Conservation (phyloP, 2,113 vertebrate genomes). For the Oryzias curvinotus region DNA sequence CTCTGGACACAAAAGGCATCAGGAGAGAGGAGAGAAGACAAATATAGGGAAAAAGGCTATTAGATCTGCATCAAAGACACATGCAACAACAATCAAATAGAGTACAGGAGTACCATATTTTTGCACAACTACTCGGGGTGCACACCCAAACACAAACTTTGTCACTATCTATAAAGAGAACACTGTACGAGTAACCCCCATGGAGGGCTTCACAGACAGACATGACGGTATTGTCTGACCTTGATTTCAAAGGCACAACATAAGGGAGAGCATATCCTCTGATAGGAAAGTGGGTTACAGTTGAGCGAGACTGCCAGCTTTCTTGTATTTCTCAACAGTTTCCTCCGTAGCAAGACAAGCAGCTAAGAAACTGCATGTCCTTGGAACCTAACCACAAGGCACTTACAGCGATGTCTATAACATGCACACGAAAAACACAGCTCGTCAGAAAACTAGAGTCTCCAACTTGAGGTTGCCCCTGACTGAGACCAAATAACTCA, state of each 20-base stretch:
- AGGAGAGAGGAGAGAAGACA: constrained; percentile 21
- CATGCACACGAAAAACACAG: constrained; percentile 1
- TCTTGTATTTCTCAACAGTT: constrained; percentile 54
- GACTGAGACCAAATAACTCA: neutral
- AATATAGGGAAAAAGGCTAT: neutral
- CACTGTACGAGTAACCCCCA: constrained; percentile 26
- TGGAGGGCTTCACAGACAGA: constrained; percentile 27
- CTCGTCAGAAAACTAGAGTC: constrained; percentile 14
- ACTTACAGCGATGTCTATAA: constrained; percentile 30
- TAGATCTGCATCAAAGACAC: neutral
- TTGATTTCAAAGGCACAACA: constrained; percentile 56
- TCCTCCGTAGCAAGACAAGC: constrained; percentile 46
- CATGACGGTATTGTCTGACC: constrained; percentile 54
- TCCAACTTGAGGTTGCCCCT: neutral
- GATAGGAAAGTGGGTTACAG: constrained; percentile 69
- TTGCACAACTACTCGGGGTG: neutral
- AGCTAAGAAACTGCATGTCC: constrained; percentile 50
- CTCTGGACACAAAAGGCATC: neutral
- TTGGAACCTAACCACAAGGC: constrained; percentile 65
- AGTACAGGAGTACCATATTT: neutral
- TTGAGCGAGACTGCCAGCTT: constrained; percentile 48
- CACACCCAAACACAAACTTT: constrained; percentile 16
- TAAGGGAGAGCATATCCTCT: constrained; percentile 52
- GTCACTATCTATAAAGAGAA: constrained; percentile 12
- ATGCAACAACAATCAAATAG: neutral